phyloP scores from a whole-genome alignment of 2,113 vertebrate genomes.

The Microcebus lehilahytsara region DNA sequence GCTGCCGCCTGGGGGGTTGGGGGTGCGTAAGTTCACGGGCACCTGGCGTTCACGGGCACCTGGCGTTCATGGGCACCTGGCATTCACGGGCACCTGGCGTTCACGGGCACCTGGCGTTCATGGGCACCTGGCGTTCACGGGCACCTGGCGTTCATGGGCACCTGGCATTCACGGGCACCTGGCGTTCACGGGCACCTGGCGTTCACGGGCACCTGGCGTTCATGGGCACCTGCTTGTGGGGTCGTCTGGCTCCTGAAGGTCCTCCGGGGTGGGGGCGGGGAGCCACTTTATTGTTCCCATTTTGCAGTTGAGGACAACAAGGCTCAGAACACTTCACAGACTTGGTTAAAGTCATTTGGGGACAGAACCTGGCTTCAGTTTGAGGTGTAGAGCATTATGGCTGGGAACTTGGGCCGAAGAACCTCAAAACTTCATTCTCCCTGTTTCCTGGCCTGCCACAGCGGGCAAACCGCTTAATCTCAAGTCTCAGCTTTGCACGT shows the following conservation, averaged over 20 bases:
- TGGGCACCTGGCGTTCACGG: no score
- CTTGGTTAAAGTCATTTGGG: background rate
- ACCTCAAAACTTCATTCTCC: background rate
- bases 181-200: no score
- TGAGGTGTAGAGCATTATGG: fast-evolving
- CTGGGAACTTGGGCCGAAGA: background rate
- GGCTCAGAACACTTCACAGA: background rate
- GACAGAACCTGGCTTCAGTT: background rate
- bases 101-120: background rate
- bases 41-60: no score
- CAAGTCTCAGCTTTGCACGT: background rate
- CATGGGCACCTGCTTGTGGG: background rate
- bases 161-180: no score
- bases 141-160: no score
- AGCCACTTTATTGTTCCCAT: fast-evolving
- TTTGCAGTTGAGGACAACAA: background rate
- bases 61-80: no score
- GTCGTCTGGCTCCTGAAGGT: background rate
- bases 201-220: no score
- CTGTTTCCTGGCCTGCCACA: fast-evolving
- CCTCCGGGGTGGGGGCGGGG: no score
- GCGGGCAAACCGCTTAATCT: fast-evolving
- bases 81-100: no score
- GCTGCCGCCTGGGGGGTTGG: fast-evolving
- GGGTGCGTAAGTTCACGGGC: background rate